phyloP scores from a whole-genome alignment of 64 coral and sea anemone species.

The Montipora efflorescens region DNA sequence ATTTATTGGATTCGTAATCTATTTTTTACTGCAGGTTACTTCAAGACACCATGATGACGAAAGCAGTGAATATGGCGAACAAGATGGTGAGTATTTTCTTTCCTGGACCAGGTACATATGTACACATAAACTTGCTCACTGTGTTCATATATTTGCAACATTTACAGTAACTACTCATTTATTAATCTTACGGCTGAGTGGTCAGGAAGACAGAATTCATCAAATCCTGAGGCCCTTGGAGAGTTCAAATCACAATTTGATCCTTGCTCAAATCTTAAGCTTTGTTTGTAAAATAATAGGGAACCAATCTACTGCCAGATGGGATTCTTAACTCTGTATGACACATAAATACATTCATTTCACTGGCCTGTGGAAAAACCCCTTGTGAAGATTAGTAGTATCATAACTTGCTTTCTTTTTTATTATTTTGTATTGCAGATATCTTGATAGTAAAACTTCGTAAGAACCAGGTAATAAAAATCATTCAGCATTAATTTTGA shows the following conservation, averaged over 20 bases:
- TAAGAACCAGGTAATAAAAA: slow-evolving; percentile 85
- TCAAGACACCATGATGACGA: slow-evolving; percentile 86
- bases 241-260: too few species aligned
- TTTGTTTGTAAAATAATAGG: too few species aligned
- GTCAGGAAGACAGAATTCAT: too few species aligned
- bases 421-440: slow-evolving; percentile 56
- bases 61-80: slow-evolving; percentile 82
- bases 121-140: neutral
- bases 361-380: too few species aligned
- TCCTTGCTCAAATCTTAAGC: too few species aligned
- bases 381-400: neutral
- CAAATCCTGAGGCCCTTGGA: too few species aligned
- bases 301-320: too few species aligned
- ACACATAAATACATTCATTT: too few species aligned
- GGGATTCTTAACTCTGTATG: too few species aligned
- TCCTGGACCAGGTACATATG: neutral
- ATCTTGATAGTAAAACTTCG: slow-evolving; percentile 98
- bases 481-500: neutral
- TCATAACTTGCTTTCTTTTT: neutral
- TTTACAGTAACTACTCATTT: too few species aligned
- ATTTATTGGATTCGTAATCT: neutral
- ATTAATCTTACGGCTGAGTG: too few species aligned
- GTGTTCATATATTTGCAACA: too few species aligned
- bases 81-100: slow-evolving; percentile 60
- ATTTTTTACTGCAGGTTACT: slow-evolving; percentile 63